These are phyloP conservation scores for Dromococcyx pavoninus DNA, from an alignment of 2,797 vertebrate species.

Conservation along the genomic window DNA sequence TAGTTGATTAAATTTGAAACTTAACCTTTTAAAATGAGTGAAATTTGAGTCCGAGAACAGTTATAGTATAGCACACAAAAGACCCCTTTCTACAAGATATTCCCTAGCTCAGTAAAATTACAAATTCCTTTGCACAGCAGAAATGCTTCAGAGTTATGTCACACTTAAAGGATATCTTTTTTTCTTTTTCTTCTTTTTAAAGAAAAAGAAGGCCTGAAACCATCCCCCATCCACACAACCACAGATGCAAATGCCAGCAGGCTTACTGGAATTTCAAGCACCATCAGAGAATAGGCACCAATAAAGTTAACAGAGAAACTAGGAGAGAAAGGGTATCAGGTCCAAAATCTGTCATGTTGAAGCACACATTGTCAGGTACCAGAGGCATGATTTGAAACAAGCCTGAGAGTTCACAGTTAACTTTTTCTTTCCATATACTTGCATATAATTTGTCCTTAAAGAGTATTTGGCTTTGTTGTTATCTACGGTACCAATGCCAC, in stretches of 20 bases:
- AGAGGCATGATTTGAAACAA: neutral
- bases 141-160: slow-evolving; percentile 27
- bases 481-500: neutral
- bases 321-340: neutral
- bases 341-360: neutral
- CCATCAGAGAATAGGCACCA: neutral
- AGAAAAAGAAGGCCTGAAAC: neutral
- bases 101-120: neutral
- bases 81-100: neutral
- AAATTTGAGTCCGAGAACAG: neutral
- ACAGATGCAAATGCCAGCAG: neutral
- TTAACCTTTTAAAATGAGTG: neutral
- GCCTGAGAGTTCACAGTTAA: neutral
- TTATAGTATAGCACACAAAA: neutral
- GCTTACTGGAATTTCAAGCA: neutral
- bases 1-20: neutral
- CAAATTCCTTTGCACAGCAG: slow-evolving; percentile 8
- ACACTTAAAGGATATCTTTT: neutral
- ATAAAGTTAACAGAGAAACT: neutral
- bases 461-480: neutral
- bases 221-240: neutral
- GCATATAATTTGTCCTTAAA: neutral
- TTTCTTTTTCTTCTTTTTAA: neutral
- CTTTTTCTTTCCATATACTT: neutral
- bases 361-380: neutral